phyloP scores from a whole-genome alignment of 1,140 invertebrate genomes.

The Micrasema minimum region DNA sequence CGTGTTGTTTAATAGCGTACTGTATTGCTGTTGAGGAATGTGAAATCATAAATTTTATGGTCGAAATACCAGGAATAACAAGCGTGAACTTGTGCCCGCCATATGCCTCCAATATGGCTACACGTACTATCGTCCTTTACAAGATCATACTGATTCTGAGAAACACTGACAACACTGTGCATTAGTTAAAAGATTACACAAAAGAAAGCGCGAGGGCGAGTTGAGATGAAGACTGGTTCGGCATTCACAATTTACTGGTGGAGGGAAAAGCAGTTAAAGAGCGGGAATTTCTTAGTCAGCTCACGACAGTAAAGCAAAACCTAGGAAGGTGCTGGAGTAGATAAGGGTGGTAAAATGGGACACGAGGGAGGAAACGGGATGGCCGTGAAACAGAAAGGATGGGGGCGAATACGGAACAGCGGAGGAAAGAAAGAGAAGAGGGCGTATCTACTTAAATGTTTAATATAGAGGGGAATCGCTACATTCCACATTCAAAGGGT shows the following conservation, averaged over 20 bases:
- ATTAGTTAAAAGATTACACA: background rate
- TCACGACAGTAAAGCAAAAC: constrained; percentile 27
- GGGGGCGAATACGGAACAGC: background rate
- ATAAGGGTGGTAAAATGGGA: constrained; percentile 18
- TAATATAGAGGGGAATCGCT: background rate
- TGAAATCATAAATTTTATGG: background rate
- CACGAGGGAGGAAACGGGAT: constrained; percentile 13
- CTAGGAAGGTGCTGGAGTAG: constrained; percentile 5
- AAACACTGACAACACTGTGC: too few species aligned
- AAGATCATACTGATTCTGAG: background rate
- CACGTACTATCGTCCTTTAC: background rate
- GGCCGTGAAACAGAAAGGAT: constrained; percentile 19
- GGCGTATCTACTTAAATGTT: background rate
- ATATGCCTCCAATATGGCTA: background rate
- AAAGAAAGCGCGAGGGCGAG: constrained; percentile 6
- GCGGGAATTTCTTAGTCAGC: constrained; percentile 16
- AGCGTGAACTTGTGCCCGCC: background rate
- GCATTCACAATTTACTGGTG: constrained; percentile 5
- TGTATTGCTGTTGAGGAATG: too few species aligned
- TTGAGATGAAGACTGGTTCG: constrained; percentile 1
- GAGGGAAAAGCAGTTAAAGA: background rate
- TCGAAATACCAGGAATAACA: background rate
- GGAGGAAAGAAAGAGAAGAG: background rate
- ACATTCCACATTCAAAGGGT: constrained; percentile 36
- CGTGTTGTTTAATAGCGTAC: too few species aligned